phyloP scores from a whole-genome alignment of 2,797 vertebrate species.

The Pseudochirops cupreus region DNA sequence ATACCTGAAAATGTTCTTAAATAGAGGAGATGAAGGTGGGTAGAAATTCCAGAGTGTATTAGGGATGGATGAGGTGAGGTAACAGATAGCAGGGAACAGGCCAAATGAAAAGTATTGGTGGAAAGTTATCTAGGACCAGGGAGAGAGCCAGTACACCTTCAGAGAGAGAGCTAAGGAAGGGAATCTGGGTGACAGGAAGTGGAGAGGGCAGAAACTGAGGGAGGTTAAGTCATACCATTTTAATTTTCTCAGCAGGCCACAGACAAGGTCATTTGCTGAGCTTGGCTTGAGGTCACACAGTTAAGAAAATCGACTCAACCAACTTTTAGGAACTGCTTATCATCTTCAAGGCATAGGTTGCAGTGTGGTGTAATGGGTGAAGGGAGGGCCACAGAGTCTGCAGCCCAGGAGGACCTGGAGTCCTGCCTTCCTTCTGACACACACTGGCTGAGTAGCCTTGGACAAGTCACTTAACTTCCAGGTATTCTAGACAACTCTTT shows the following conservation, averaged over 20 bases:
- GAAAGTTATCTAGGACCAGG: background rate
- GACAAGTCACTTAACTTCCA: background rate
- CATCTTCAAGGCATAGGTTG: background rate
- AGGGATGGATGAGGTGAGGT: background rate
- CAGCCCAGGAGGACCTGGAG: background rate
- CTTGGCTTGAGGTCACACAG: background rate
- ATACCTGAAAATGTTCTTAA: background rate
- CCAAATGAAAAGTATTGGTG: background rate
- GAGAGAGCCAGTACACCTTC: background rate
- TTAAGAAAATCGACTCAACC: background rate
- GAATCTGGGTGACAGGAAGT: background rate
- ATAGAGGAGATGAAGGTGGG: background rate
- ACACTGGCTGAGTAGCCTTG: background rate
- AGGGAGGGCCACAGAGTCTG: background rate
- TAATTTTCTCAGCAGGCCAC: background rate
- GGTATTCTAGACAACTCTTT: background rate
- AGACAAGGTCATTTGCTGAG: background rate
- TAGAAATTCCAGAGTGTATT: background rate
- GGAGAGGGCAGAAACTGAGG: background rate
- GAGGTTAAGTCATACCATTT: background rate
- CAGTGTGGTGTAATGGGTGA: no score
- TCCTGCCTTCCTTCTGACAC: background rate
- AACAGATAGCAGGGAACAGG: background rate
- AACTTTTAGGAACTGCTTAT: background rate
- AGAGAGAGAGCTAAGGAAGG: background rate